Conservation (phyloP, 2,113 vertebrate genomes). For the Megaleporinus macrocephalus region DNA sequence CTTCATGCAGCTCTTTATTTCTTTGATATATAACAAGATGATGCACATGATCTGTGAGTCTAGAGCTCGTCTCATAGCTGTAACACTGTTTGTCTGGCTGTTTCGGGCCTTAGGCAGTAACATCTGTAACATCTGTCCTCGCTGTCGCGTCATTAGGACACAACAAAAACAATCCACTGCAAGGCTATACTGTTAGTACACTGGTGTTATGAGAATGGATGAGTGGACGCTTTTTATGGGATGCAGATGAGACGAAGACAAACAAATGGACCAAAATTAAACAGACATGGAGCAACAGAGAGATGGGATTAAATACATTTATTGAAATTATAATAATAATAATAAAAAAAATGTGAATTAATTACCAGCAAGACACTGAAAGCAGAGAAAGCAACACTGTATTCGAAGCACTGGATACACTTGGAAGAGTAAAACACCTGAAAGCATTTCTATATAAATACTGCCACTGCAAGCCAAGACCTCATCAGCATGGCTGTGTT, state of each 20-base stretch:
- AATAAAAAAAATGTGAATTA: slow-evolving; percentile 30
- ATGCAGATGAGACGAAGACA: background rate
- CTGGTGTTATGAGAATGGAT: background rate
- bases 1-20: background rate
- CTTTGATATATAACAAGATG: background rate
- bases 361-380: slow-evolving; percentile 5
- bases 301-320: slow-evolving; percentile 47
- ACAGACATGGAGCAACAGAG: slow-evolving; percentile 19
- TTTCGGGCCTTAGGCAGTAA: background rate
- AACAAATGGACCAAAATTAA: slow-evolving; percentile 5
- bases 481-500: background rate
- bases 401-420: background rate
- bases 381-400: slow-evolving; percentile 10
- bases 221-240: background rate
- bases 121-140: background rate
- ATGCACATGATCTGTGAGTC: too few species aligned
- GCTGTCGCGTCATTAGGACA: background rate
- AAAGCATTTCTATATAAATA: slow-evolving; percentile 3
- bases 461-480: too few species aligned
- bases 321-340: slow-evolving; percentile 52
- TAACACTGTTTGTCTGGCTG: background rate
- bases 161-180: background rate
- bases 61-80: background rate
- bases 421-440: background rate
- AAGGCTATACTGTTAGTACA: background rate